A percentile compares a stretch with the other conserved stretches of the same genome.
These are phyloP conservation scores for Thalassarche chlororhynchos DNA, from an alignment of 2,113 vertebrate genomes.

Conservation along the genomic window DNA sequence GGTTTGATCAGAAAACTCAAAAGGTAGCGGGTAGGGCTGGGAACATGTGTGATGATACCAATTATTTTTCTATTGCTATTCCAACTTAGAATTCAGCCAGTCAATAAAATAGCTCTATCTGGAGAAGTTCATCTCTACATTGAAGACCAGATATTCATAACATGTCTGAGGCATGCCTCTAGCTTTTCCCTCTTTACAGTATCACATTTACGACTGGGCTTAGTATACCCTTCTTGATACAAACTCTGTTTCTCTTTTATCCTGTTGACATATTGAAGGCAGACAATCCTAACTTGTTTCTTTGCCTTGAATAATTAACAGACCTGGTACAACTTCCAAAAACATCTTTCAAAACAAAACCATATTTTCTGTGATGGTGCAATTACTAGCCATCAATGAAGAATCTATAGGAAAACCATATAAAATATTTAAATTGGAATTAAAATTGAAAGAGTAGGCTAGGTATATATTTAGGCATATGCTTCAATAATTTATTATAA, in stretches of 20 bases:
- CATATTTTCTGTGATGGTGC: neutral
- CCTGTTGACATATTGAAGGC: neutral
- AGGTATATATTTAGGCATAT: conserved; percentile 39
- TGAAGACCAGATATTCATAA: neutral
- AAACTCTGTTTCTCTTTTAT: conserved; percentile 15
- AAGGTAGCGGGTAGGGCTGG: neutral
- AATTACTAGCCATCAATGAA: conserved; percentile 51
- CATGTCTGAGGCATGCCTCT: neutral
- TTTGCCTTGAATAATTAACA: conserved; percentile 50
- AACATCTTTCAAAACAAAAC: conserved; percentile 39
- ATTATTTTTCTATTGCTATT: neutral
- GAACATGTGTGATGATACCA: neutral
- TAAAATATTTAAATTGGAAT: conserved; percentile 66
- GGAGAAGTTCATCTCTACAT: neutral
- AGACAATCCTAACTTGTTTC: neutral
- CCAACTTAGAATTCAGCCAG: neutral
- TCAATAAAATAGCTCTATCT: neutral
- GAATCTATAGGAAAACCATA: conserved; percentile 55
- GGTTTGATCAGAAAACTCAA: neutral
- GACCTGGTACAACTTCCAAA: neutral
- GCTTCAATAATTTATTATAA: conserved; percentile 62
- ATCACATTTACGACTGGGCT: neutral
- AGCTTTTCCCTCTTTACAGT: neutral
- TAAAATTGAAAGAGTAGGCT: conserved; percentile 51
- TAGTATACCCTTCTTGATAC: neutral